phyloP scores from a whole-genome alignment of 2,113 vertebrate genomes.

The pig (Sus scrofa) region T2T-Sscrofa CM000816.6:40765001-40765500 shows the following conservation, averaged over 20 bases:
- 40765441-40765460: neutral
- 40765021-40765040: neutral
- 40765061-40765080: neutral
- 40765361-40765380: neutral
- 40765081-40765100: neutral
- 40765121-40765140: neutral
- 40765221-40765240: neutral
- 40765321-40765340: neutral
- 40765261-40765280: neutral
- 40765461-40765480: neutral
- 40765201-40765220: neutral
- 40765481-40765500: neutral
- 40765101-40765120: neutral
- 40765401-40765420: neutral
- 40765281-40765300: neutral
- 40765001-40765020: neutral
- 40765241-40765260: neutral
- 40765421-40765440: neutral
- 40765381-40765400: neutral
- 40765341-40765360: neutral
- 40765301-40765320: neutral
- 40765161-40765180: neutral
- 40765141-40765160: neutral
- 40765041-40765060: neutral
- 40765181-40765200: neutral